Evolutionary conservation across 2,888 invertebrate species (phyloP).

Genomic region (Tethea ocularis): DNA sequence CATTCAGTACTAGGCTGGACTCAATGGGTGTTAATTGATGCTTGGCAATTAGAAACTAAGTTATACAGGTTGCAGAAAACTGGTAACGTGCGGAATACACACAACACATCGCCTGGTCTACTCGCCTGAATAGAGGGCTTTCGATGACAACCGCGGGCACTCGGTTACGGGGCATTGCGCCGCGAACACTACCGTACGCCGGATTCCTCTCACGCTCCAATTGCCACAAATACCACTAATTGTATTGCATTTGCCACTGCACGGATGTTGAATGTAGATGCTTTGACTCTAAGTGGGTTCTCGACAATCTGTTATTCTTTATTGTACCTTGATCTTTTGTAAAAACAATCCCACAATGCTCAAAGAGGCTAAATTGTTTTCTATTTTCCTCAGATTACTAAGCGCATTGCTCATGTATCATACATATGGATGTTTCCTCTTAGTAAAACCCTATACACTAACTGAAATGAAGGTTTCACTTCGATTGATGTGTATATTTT

Average conservation of each 20-base stretch:
- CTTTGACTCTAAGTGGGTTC: conserved; percentile 36
- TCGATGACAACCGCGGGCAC: conserved; percentile 52
- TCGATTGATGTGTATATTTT: too few relatives aligned
- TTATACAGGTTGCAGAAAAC: conserved; percentile 25
- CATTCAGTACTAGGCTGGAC: background rate
- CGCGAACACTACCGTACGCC: conserved; percentile 66
- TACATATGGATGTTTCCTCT: too few relatives aligned
- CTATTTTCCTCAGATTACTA: background rate
- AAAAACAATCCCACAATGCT: background rate
- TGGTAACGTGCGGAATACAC: conserved; percentile 19
- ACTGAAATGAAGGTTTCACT: too few relatives aligned
- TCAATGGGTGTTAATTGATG: background rate
- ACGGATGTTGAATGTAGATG: conserved; percentile 50
- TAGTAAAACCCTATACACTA: too few relatives aligned
- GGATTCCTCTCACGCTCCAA: conserved; percentile 82
- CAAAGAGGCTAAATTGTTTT: background rate
- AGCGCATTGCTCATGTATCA: background rate
- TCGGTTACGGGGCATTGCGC: conserved; percentile 72
- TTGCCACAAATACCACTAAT: conserved; percentile 77
- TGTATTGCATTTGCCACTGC: conserved; percentile 68
- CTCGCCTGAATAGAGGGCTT: conserved; percentile 52
- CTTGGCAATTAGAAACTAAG: background rate
- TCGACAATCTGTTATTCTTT: conserved; percentile 23
- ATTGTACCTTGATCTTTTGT: conserved; percentile 13
- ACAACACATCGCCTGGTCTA: conserved; percentile 37